Evolutionary conservation across 2,888 invertebrate genomes (phyloP).

Genomic region (Calameuta pallipes): DNA sequence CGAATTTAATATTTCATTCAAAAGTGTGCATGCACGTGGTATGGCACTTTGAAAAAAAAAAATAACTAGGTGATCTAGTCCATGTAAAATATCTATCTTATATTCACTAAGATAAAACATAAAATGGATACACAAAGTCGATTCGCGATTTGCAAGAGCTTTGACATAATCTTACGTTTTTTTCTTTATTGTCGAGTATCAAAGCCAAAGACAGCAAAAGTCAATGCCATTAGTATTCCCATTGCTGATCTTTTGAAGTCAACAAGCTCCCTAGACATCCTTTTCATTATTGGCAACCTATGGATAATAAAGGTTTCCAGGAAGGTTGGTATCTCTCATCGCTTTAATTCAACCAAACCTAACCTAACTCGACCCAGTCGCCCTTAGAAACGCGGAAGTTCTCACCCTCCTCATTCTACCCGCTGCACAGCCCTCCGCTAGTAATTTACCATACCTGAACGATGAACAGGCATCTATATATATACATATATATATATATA

Average conservation of each 20-base stretch:
- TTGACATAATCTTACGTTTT: not conserved
- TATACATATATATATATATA: no score
- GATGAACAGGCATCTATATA: not conserved
- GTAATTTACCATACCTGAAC: not conserved
- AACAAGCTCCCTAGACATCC: not conserved
- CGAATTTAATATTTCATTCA: not conserved
- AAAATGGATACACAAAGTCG: not conserved
- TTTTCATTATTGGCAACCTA: not conserved
- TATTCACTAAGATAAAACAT: not conserved
- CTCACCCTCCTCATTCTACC: not conserved
- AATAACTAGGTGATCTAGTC: not conserved
- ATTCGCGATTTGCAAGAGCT: not conserved
- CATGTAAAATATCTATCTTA: not conserved
- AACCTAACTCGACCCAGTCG: not conserved
- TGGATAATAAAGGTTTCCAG: not conserved
- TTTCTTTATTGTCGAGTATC: not conserved
- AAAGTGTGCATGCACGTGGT: not conserved
- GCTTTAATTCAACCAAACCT: not conserved
- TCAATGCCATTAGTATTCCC: not conserved
- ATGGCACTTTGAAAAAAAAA: not conserved
- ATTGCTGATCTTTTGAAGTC: not conserved
- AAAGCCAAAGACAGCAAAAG: not conserved
- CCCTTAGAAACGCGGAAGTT: not conserved
- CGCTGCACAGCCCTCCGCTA: not conserved
- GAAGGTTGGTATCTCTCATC: not conserved